Conservation (phyloP, 2,888 invertebrate species). For the Leptinotarsa tumamoca region DNA sequence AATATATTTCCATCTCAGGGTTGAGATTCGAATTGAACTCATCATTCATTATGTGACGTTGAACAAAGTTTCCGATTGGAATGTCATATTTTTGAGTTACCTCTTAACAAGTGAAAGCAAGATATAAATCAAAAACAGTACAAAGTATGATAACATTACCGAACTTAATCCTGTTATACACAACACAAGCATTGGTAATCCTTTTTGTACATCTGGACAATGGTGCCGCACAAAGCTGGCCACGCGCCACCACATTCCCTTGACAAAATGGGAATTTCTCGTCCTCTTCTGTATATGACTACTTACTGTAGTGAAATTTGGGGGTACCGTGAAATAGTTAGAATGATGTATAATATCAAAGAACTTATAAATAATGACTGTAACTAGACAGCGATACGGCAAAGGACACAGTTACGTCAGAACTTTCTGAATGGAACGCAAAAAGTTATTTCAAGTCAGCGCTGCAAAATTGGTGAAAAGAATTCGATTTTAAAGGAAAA, state of each 20-base stretch:
- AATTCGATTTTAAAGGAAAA: too few species aligned
- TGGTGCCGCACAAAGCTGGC: conserved; percentile 17
- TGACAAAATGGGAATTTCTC: conserved; percentile 24
- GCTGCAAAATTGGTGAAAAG: too few species aligned
- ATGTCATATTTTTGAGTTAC: background rate
- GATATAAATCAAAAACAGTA: conserved; percentile 10
- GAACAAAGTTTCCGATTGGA: background rate
- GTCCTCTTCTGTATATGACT: conserved; percentile 19
- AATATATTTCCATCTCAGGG: too few species aligned
- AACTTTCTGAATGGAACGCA: too few species aligned
- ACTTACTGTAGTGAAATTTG: background rate
- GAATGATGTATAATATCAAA: background rate
- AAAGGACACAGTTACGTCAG: too few species aligned
- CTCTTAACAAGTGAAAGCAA: background rate
- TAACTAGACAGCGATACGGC: background rate
- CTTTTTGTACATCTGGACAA: conserved; percentile 34
- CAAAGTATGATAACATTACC: conserved; percentile 17
- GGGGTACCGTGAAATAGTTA: background rate
- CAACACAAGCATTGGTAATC: conserved; percentile 31
- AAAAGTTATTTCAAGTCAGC: too few species aligned
- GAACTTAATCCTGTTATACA: conserved; percentile 32
- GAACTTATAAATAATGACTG: background rate
- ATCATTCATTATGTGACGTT: background rate
- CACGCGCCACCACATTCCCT: conserved; percentile 7
- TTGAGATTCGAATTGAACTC: too few species aligned